Conservation (phyloP, 2,113 vertebrate species). For the Mixornis gularis region DNA sequence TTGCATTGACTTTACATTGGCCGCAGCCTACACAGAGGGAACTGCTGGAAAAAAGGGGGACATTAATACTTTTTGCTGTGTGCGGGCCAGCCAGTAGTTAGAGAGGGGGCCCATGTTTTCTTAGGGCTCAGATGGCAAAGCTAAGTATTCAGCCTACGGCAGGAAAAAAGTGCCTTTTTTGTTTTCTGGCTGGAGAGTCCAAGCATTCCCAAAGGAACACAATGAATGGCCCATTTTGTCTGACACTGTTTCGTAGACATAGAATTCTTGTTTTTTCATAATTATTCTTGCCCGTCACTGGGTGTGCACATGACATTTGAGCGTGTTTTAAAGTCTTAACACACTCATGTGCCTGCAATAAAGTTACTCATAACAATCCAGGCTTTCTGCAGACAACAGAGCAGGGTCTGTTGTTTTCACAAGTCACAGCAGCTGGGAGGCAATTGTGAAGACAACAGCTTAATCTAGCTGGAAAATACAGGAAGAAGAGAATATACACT, state of each 20-base stretch:
- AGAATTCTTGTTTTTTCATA: constrained; percentile 87
- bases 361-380: constrained; percentile 84
- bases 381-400: constrained; percentile 91
- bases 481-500: constrained; percentile 80
- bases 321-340: constrained; percentile 86
- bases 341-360: constrained; percentile 90
- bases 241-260: constrained; percentile 77
- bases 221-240: constrained; percentile 94
- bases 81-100: constrained; percentile 83
- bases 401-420: constrained; percentile 86
- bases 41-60: constrained; percentile 77
- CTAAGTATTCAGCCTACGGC: constrained; percentile 93
- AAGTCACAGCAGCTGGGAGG: constrained; percentile 88
- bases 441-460: constrained; percentile 87
- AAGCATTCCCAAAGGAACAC: constrained; percentile 88
- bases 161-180: constrained; percentile 94
- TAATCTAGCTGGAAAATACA: constrained; percentile 81
- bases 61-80: constrained; percentile 93
- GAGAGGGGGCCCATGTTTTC: constrained; percentile 94
- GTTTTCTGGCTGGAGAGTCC: constrained; percentile 88
- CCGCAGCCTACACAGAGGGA: constrained; percentile 81
- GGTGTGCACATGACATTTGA: constrained; percentile 90
- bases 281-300: constrained; percentile 84
- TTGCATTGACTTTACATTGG: constrained; percentile 87
- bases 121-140: constrained; percentile 97